Conservation (phyloP, 2,113 vertebrate species). For the Lathamus discolor region DNA sequence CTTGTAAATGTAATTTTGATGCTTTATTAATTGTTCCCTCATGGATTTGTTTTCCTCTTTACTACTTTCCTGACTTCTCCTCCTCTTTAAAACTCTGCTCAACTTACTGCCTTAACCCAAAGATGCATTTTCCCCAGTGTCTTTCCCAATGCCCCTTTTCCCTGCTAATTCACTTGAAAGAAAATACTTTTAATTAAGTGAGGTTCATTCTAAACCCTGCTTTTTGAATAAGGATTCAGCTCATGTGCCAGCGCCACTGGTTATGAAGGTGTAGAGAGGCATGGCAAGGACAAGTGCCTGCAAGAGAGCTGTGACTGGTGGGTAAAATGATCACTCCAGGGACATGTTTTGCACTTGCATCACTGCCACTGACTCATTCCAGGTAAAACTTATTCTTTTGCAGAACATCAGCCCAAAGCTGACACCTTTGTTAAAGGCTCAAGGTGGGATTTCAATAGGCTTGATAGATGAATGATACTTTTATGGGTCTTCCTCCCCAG, state of each 20-base stretch:
- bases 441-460: neutral
- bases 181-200: neutral
- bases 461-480: neutral
- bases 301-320: neutral
- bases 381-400: neutral
- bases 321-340: neutral
- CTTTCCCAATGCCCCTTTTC: neutral
- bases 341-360: rapidly evolving
- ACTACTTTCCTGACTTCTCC: neutral
- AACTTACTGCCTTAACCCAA: neutral
- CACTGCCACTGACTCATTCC: neutral
- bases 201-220: neutral
- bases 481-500: neutral
- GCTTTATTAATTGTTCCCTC: slow-evolving; percentile 1
- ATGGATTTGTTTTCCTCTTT: neutral
- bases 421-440: neutral
- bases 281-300: neutral
- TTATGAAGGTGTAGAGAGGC: neutral
- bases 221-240: neutral
- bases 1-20: neutral
- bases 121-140: neutral
- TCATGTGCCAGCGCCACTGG: neutral
- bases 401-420: neutral
- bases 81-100: neutral
- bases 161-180: neutral